Conservation (phyloP, 2,113 vertebrate genomes). For the Rhynchopsitta pachyrhyncha region DNA sequence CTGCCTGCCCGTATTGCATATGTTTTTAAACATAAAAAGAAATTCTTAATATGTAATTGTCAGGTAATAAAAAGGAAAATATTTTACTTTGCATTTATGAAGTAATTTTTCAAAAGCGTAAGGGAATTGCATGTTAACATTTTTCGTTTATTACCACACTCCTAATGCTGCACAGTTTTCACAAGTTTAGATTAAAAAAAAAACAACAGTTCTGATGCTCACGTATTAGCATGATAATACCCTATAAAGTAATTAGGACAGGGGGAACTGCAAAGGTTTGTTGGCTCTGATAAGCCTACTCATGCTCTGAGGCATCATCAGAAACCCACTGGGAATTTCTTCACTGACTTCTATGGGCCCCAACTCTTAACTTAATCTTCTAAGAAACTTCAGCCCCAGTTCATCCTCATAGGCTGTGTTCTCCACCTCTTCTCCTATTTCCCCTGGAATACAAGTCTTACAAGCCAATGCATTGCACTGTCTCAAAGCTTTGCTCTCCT, state of each 20-base stretch:
- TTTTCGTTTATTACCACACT: constrained; percentile 80
- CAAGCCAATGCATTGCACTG: accelerated
- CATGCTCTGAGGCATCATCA: not conserved
- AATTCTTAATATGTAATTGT: constrained; percentile 89
- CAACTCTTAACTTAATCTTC: constrained; percentile 22
- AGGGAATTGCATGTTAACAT: constrained; percentile 84
- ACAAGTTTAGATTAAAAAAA: constrained; percentile 72
- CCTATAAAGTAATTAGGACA: constrained; percentile 67
- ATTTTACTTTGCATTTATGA: constrained; percentile 85
- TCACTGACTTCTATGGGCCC: not conserved
- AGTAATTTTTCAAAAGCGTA: constrained; percentile 86
- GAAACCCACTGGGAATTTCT: not conserved
- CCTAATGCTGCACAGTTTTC: constrained; percentile 78
- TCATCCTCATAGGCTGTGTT: not conserved
- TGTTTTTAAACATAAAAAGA: constrained; percentile 88
- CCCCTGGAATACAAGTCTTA: not conserved
- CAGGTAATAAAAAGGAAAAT: constrained; percentile 87
- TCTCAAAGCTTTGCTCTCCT: not conserved
- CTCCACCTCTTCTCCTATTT: not conserved
- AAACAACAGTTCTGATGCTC: constrained; percentile 24
- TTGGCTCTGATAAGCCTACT: accelerated
- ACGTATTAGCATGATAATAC: constrained; percentile 66
- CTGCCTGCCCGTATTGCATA: constrained; percentile 79
- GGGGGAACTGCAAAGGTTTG: constrained; percentile 19
- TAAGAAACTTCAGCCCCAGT: not conserved